These are phyloP conservation scores for Prorops nasuta DNA, from an alignment of 1,140 invertebrate genomes.

Conservation along the genomic window DNA sequence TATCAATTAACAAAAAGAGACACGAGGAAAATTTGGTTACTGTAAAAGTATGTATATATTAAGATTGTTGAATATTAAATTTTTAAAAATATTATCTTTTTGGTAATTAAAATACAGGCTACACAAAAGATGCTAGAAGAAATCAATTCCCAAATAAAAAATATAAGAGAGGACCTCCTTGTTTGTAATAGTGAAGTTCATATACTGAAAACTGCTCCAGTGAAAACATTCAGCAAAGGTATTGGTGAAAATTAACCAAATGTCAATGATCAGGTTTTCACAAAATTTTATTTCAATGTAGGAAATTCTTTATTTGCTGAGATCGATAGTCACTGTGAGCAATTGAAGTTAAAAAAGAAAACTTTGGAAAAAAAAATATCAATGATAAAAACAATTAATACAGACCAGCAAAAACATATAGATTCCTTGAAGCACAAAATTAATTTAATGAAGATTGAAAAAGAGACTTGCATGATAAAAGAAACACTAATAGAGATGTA, in stretches of 20 bases:
- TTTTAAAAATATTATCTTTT: no score
- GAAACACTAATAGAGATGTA: slow-evolving; percentile 30
- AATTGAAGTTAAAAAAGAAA: slow-evolving; percentile 45
- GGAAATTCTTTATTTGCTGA: slow-evolving; percentile 60
- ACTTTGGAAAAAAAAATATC: slow-evolving; percentile 46
- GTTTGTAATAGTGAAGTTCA: slow-evolving; percentile 30
- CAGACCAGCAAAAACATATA: slow-evolving; percentile 42
- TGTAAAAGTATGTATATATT: no score
- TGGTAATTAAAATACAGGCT: slow-evolving; percentile 20
- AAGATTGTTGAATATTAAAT: no score
- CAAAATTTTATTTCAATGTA: slow-evolving; percentile 2
- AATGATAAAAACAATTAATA: slow-evolving; percentile 48
- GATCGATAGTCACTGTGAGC: slow-evolving; percentile 56
- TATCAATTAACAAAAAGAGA: no score
- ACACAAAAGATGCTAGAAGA: slow-evolving; percentile 20
- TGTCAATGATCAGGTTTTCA: no score
- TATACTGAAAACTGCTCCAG: slow-evolving; percentile 27
- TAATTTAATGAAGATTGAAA: slow-evolving; percentile 47
- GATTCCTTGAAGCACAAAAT: no score
- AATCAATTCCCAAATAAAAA: slow-evolving; percentile 29
- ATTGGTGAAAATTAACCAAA: slow-evolving; percentile 10
- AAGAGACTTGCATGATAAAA: slow-evolving; percentile 31
- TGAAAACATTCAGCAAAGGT: slow-evolving; percentile 35
- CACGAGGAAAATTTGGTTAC: no score
- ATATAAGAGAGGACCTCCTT: slow-evolving; percentile 26